Evolutionary conservation across 2,888 invertebrate genomes (phyloP).

Genomic region (Acronicta psi): DNA sequence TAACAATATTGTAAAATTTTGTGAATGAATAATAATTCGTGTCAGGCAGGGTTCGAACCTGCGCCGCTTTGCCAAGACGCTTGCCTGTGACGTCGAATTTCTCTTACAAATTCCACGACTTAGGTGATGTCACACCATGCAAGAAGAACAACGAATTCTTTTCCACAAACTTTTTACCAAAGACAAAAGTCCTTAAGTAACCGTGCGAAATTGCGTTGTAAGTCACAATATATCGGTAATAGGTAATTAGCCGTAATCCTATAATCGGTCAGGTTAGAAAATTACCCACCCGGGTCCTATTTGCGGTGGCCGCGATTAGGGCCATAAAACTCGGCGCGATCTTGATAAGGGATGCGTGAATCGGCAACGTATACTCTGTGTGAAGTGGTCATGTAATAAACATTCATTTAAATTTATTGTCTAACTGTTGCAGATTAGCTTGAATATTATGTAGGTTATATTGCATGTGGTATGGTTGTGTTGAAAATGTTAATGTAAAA

Average conservation of each 20-base stretch:
- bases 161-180: conserved; percentile 20
- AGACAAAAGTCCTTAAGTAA: conserved; percentile 48
- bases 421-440: conserved; percentile 46
- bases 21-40: too few relatives aligned
- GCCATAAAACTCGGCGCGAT: conserved; percentile 86
- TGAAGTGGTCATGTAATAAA: conserved; percentile 52
- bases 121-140: too few relatives aligned
- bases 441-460: conserved; percentile 14
- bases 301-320: conserved; percentile 84
- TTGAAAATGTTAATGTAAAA: neutral
- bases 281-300: conserved; percentile 86
- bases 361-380: conserved; percentile 65
- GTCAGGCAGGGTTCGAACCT: too few relatives aligned
- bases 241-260: conserved; percentile 87
- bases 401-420: conserved; percentile 60
- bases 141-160: neutral
- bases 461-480: conserved; percentile 12
- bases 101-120: too few relatives aligned
- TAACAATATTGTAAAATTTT: too few relatives aligned
- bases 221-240: conserved; percentile 82
- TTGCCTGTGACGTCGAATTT: too few relatives aligned
- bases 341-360: conserved; percentile 86
- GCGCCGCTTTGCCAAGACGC: too few relatives aligned
- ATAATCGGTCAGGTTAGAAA: conserved; percentile 87
- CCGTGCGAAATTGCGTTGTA: conserved; percentile 66